Evolutionary conservation across 1,140 invertebrate genomes (phyloP).

Genomic region (Procambarus virginalis): DNA sequence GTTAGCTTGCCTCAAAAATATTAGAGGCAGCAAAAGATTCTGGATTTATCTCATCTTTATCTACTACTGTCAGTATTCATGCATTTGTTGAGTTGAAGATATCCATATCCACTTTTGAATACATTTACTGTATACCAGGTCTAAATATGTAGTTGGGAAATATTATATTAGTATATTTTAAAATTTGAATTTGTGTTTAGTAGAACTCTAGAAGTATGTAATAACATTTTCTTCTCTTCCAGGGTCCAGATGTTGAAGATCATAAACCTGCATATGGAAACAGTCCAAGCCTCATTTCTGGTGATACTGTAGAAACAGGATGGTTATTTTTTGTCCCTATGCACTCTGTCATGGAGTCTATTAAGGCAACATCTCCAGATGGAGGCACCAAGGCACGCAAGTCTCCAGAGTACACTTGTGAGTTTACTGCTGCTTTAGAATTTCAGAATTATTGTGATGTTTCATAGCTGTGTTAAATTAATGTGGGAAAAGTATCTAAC

Average conservation of each 20-base stretch:
- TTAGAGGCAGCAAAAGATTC: too few species aligned
- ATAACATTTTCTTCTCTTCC: neutral
- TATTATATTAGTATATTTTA: too few species aligned
- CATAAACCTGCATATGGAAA: conserved; percentile 8
- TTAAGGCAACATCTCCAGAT: conserved; percentile 70
- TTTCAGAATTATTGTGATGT: conserved; percentile 73
- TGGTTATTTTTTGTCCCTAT: conserved; percentile 46
- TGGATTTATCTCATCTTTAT: too few species aligned
- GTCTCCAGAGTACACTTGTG: conserved; percentile 71
- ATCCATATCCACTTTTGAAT: too few species aligned
- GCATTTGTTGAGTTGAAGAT: too few species aligned
- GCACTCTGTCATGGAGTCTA: conserved; percentile 69
- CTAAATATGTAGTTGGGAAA: too few species aligned
- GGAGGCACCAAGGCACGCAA: conserved; percentile 79
- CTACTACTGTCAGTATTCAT: too few species aligned
- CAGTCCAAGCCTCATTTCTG: conserved; percentile 7
- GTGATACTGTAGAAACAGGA: conserved; percentile 6
- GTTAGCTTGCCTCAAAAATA: conserved; percentile 9
- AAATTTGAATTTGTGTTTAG: too few species aligned
- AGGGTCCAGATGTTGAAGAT: conserved; percentile 41
- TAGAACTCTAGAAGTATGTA: too few species aligned
- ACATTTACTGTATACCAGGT: too few species aligned
- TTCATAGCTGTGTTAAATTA: too few species aligned
- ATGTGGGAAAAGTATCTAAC: too few species aligned
- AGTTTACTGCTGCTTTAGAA: conserved; percentile 80